These are phyloP conservation scores for Brachionus koreanus DNA, from an alignment of 1,140 invertebrate genomes.

Conservation along the genomic window DNA sequence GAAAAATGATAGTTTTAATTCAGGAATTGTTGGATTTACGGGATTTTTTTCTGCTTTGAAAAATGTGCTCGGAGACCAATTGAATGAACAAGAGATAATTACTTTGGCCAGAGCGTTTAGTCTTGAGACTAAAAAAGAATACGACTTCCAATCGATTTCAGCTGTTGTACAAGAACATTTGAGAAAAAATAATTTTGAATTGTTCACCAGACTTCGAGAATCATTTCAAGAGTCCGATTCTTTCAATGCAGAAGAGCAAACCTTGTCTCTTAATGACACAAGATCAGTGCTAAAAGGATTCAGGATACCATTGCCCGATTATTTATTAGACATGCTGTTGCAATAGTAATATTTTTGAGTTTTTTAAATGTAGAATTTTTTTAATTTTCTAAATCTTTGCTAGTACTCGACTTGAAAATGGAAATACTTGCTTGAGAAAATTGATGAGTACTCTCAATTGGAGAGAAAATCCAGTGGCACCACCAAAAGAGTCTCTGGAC, in stretches of 20 bases:
- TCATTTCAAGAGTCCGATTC: slow-evolving; percentile 46
- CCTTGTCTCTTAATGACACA: slow-evolving; percentile 48
- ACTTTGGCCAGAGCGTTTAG: slow-evolving; percentile 52
- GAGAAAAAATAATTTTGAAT: slow-evolving; percentile 56
- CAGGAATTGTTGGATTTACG: slow-evolving; percentile 46
- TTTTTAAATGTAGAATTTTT: background rate
- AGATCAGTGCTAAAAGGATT: slow-evolving; percentile 49
- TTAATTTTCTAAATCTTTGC: background rate
- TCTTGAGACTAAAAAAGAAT: slow-evolving; percentile 45
- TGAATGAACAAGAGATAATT: slow-evolving; percentile 55
- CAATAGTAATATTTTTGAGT: slow-evolving; percentile 41
- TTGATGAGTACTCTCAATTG: slow-evolving; percentile 18
- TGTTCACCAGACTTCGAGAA: slow-evolving; percentile 51
- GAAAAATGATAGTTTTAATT: slow-evolving; percentile 49
- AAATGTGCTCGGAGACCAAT: slow-evolving; percentile 47
- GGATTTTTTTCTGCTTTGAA: slow-evolving; percentile 44
- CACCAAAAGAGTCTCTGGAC: background rate
- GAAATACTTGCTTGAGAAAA: background rate
- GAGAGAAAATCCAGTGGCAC: slow-evolving; percentile 37
- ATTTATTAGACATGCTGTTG: slow-evolving; percentile 50
- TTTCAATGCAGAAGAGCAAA: slow-evolving; percentile 26
- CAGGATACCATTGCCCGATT: slow-evolving; percentile 53
- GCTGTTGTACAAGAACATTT: slow-evolving; percentile 55
- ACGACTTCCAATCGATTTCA: slow-evolving; percentile 47
- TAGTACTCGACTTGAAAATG: slow-evolving; percentile 20